phyloP scores from a whole-genome alignment of 2,797 vertebrate genomes.

The Paratrypauchen microcephalus region DNA sequence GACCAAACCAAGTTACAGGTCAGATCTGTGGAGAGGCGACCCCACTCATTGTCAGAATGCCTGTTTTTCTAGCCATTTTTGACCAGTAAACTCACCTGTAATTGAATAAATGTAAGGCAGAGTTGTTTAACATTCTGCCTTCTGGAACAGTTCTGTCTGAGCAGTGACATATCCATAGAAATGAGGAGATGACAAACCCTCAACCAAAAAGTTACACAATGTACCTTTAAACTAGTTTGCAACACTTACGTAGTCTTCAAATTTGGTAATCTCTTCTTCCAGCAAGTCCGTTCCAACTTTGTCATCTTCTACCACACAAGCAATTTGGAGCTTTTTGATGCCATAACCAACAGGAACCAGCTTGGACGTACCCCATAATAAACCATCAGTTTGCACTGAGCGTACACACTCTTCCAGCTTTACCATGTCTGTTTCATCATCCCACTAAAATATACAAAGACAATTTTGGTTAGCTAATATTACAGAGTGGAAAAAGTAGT shows the following conservation, averaged over 20 bases:
- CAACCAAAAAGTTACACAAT: background rate
- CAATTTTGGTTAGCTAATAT: background rate
- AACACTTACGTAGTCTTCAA: conserved; percentile 90
- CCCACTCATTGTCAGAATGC: too few species aligned
- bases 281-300: conserved; percentile 93
- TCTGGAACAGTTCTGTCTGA: too few species aligned
- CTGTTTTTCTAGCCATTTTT: too few species aligned
- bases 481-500: background rate
- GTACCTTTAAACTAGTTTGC: background rate
- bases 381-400: conserved; percentile 85
- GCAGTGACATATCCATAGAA: too few species aligned
- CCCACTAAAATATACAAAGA: conserved; percentile 81
- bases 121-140: too few species aligned
- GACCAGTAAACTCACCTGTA: too few species aligned
- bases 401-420: conserved; percentile 92
- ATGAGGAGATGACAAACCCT: too few species aligned
- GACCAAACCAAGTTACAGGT: too few species aligned
- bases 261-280: conserved; percentile 96
- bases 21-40: too few species aligned
- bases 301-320: conserved; percentile 95
- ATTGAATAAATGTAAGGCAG: too few species aligned
- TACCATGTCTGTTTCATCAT: conserved; percentile 94
- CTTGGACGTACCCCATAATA: conserved; percentile 94
- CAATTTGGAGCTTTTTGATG: conserved; percentile 95
- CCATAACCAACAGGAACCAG: conserved; percentile 94